Base-by-base conservation (phyloP, 2,113 vertebrate species). In the Symphodus melops region DNA sequence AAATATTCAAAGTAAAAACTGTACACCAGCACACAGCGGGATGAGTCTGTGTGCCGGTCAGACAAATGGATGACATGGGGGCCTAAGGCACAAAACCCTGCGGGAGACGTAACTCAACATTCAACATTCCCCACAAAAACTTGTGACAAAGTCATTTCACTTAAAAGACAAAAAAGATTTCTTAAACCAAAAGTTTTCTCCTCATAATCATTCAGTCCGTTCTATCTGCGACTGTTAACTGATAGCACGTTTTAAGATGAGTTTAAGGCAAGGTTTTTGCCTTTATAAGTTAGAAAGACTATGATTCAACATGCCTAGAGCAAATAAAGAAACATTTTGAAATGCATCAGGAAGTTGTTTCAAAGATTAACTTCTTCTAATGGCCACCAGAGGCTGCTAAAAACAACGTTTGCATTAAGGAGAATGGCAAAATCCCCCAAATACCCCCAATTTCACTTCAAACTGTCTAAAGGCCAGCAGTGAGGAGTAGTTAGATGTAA, bases 1-100 rank as follows among this genome's bases (percentile, higher is more conserved):
- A 91, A 91, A 90, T 77, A 49, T 37, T 74, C 67, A 64, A 73
- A 83, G 60, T 81, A 89, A 78, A 89, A 86, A 90, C 79, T 89
- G 75, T 84, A 83, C 80, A 86, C 68, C 58, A 33, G 72, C 57
- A 71, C 77, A 68, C 20, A 11, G 1, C 16, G 14, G 56, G 36
- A 16, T 8, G 58, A 7, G 52, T 49, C 54, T 49, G 67, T 36
- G 65, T 39, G 53, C 52, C 46, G 9, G 70, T 81, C 20, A 48
- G 41, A 51, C 67, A 17, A 21, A 59, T 46, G 17, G 53, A 58
- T 46, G 48, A 62, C 67, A 52, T 41, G 59, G 37, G 0, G 23
- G 33, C 16, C 46, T 10, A 52, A 81, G 77, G 78, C 78, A 74
- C 64, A 1, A 21, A 1, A 39, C 16, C 0, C 59, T 39, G 61